Evolutionary conservation across 2,797 vertebrate species (phyloP).

Genomic region (Erpetoichthys calabaricus): DNA sequence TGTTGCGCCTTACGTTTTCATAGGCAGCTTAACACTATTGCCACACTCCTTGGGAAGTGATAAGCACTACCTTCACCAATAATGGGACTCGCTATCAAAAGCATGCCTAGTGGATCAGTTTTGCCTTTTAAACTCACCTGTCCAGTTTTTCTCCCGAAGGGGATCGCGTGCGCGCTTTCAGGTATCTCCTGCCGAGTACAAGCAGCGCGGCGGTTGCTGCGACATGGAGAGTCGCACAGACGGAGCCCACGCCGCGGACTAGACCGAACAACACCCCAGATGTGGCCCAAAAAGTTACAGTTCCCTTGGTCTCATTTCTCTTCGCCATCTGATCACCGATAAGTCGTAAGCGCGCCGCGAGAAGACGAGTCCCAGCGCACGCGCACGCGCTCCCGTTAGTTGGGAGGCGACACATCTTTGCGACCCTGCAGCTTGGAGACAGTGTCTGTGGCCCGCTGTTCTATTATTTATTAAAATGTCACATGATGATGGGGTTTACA

Average conservation of each 20-base stretch:
- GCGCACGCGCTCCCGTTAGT: slow-evolving; percentile 55
- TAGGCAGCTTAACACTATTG: too few relatives aligned
- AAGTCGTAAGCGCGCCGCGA: slow-evolving; percentile 67
- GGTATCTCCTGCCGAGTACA: slow-evolving; percentile 65
- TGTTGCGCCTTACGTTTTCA: too few relatives aligned
- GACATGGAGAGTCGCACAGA: slow-evolving; percentile 58
- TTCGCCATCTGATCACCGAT: slow-evolving; percentile 81
- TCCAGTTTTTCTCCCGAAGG: too few relatives aligned
- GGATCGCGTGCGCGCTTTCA: slow-evolving; percentile 40
- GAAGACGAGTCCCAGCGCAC: slow-evolving; percentile 50
- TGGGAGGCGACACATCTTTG: slow-evolving; percentile 70
- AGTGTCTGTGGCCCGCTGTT: slow-evolving; percentile 42
- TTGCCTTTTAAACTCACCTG: too few relatives aligned
- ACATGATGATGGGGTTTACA: slow-evolving; percentile 81
- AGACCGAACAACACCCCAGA: slow-evolving; percentile 14
- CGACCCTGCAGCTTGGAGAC: slow-evolving; percentile 21
- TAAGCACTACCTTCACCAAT: too few relatives aligned
- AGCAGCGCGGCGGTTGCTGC: slow-evolving; percentile 55
- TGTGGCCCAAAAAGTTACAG: slow-evolving; percentile 7
- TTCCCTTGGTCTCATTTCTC: slow-evolving; percentile 28
- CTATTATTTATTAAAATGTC: slow-evolving; percentile 82
- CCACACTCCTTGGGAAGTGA: too few relatives aligned
- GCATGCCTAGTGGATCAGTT: too few relatives aligned
- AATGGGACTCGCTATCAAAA: too few relatives aligned
- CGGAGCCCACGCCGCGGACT: slow-evolving; percentile 30